A percentile compares a stretch with the other conserved stretches of the same genome.
phyloP scores from a whole-genome alignment of 2,113 vertebrate genomes.

The Columba janthina region DNA sequence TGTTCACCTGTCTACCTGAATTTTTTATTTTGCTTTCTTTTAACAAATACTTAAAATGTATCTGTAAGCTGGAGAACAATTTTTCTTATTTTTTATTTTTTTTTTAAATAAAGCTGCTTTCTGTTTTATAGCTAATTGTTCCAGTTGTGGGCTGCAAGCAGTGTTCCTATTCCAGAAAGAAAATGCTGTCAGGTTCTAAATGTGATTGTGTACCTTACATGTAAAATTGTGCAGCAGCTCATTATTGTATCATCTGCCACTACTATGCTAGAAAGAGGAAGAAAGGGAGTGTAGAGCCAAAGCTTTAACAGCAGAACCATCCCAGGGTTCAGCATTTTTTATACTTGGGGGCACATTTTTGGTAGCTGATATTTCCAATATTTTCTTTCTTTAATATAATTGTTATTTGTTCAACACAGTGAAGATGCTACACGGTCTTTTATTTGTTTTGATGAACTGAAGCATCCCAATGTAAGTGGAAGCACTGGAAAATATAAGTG shows the following conservation, averaged over 20 bases:
- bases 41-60: background rate
- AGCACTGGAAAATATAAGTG: background rate
- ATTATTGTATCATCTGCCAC: background rate
- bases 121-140: conserved; percentile 16
- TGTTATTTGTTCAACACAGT: background rate
- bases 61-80: background rate
- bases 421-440: background rate
- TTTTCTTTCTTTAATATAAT: background rate
- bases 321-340: conserved; percentile 1
- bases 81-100: background rate
- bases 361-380: background rate
- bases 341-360: background rate
- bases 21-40: background rate
- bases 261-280: background rate
- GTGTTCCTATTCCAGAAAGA: background rate
- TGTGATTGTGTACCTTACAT: background rate
- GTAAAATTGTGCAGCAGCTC: background rate
- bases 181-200: conserved; percentile 35
- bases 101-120: background rate
- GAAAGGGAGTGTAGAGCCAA: background rate
- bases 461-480: background rate
- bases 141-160: conserved; percentile 19
- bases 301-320: background rate
- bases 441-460: background rate
- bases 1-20: background rate